phyloP scores from a whole-genome alignment of 2,888 invertebrate genomes.

The Embidobia sp. region DNA sequence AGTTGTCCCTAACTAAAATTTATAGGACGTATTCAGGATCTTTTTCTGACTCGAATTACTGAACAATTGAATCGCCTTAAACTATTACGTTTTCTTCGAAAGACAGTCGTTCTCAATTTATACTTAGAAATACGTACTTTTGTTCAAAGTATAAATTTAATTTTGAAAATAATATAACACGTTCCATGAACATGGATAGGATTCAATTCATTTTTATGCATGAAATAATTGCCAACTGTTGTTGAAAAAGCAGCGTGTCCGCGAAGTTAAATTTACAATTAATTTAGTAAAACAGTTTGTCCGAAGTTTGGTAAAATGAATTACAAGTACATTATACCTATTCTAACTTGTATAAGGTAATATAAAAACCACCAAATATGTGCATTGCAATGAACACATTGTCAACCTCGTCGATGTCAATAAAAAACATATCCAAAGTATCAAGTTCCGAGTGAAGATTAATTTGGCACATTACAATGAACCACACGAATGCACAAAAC shows the following conservation, averaged over 20 bases:
- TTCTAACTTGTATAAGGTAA: conserved; percentile 4
- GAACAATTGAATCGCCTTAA: too few relatives aligned
- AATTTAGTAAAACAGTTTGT: too few relatives aligned
- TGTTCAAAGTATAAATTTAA: too few relatives aligned
- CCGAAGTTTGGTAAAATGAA: neutral
- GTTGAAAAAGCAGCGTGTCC: conserved; percentile 23
- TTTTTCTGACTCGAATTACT: too few relatives aligned
- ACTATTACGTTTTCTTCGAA: too few relatives aligned
- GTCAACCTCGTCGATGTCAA: neutral
- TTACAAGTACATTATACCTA: neutral
- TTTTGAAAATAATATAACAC: too few relatives aligned
- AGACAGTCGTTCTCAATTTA: too few relatives aligned
- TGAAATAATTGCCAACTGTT: conserved; percentile 15
- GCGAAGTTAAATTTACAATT: neutral
- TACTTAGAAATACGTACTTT: too few relatives aligned
- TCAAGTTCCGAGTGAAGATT: conserved; percentile 8
- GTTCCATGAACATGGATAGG: too few relatives aligned
- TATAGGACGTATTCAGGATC: too few relatives aligned
- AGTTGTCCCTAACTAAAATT: too few relatives aligned
- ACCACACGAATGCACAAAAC: conserved; percentile 8
- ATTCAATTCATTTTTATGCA: conserved; percentile 44
- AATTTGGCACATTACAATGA: conserved; percentile 46
- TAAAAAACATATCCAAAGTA: neutral
- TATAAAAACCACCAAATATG: conserved; percentile 28
- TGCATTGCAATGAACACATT: conserved; percentile 33